A percentile compares a stretch with the other conserved stretches of the same genome.
phyloP scores from a whole-genome alignment of 2,113 vertebrate genomes.

The Sardina pilchardus region DNA sequence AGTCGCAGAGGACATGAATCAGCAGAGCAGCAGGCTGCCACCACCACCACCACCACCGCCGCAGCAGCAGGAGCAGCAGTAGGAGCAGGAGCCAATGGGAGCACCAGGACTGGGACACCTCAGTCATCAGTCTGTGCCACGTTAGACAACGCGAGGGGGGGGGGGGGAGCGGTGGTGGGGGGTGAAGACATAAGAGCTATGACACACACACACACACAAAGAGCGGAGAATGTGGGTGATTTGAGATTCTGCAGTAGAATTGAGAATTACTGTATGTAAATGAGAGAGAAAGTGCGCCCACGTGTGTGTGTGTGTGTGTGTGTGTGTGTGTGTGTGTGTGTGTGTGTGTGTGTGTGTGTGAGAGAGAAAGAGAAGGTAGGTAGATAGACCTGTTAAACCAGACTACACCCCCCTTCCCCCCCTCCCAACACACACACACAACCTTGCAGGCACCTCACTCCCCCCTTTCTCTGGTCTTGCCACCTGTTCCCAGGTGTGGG shows the following conservation, averaged over 20 bases:
- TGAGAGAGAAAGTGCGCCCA: background rate
- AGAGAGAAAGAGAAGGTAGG: background rate
- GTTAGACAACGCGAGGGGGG: no score
- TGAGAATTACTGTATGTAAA: background rate
- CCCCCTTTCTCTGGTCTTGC: no score
- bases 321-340: background rate
- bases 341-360: background rate
- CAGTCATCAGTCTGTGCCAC: no score
- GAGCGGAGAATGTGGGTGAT: no score
- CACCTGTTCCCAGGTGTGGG: background rate
- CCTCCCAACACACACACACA: background rate
- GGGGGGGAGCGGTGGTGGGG: no score
- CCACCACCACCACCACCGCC: no score
- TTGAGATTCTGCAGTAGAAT: no score
- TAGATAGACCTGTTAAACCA: background rate
- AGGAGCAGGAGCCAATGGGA: background rate
- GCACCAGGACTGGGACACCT: no score
- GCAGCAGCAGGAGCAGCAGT: no score
- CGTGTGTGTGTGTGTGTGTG: background rate
- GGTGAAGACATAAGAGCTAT: no score
- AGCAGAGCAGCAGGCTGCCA: background rate
- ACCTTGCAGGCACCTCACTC: background rate
- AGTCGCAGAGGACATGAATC: conserved; percentile 1
- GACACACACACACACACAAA: no score
- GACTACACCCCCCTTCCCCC: background rate